Conservation (phyloP, 1,140 invertebrate genomes). For the Dufourea novaeangliae region DNA sequence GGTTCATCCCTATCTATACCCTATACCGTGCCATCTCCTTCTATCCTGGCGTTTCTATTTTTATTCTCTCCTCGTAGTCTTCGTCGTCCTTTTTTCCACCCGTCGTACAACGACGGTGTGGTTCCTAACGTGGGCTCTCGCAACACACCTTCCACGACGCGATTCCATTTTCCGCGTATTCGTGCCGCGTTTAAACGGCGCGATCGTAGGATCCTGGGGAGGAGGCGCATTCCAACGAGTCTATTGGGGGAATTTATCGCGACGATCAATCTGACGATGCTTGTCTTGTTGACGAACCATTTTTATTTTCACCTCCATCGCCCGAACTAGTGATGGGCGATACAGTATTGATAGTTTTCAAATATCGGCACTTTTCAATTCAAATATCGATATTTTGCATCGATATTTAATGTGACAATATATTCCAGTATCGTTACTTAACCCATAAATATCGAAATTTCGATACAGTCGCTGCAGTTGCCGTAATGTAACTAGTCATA, state of each 20-base stretch:
- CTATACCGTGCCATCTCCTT: no score
- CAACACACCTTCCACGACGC: not conserved
- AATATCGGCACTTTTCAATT: no score
- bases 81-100: not conserved
- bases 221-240: slow-evolving; percentile 9
- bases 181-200: not conserved
- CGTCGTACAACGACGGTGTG: not conserved
- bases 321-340: no score
- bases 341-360: no score
- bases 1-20: no score
- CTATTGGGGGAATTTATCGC: slow-evolving; percentile 20
- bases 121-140: not conserved
- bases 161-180: slow-evolving; percentile 13
- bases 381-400: no score
- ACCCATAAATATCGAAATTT: no score
- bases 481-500: no score
- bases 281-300: not conserved
- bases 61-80: slow-evolving; percentile 10
- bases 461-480: no score
- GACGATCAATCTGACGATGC: not conserved
- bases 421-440: no score
- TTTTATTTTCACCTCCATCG: slow-evolving; percentile 10
- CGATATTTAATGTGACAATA: no score
- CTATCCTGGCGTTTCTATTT: not conserved
- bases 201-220: slow-evolving; percentile 9